Percentiles rank a stretch among this genome's conserved stretches.
phyloP scores from a whole-genome alignment of 2,797 vertebrate species.

The Sardinella longiceps region DNA sequence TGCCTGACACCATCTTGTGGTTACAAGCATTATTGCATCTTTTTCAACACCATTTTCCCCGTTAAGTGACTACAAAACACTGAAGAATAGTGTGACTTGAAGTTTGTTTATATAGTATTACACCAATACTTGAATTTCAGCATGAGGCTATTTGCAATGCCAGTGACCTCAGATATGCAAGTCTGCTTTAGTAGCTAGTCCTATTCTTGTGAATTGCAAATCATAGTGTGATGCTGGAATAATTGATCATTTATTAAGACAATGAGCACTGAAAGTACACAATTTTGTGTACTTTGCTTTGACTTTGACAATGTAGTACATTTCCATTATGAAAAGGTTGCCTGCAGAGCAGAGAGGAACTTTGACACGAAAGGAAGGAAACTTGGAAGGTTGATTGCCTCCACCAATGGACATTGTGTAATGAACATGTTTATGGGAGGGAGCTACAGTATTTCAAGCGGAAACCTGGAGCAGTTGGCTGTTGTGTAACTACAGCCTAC shows the following conservation, averaged over 20 bases:
- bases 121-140: no score
- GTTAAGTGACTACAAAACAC: not conserved
- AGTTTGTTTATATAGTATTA: no score
- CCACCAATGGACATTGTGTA: not conserved
- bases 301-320: no score
- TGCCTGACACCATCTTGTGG: not conserved
- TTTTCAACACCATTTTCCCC: not conserved
- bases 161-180: no score
- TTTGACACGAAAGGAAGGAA: constrained; percentile 10
- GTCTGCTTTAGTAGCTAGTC: no score
- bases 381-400: not conserved
- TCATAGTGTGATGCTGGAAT: not conserved
- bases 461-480: not conserved
- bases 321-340: not conserved
- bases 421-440: not conserved
- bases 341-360: not conserved
- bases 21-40: not conserved
- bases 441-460: not conserved
- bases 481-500: not conserved
- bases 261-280: not conserved
- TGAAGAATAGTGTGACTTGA: no score
- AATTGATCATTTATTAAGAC: not conserved
- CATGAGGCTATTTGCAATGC: no score
- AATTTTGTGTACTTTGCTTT: no score
- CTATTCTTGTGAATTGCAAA: no score